phyloP scores from a whole-genome alignment of 37 sponge, comb jelly and placozoan genomes.

The Chondrilla cf. caribensis region DNA sequence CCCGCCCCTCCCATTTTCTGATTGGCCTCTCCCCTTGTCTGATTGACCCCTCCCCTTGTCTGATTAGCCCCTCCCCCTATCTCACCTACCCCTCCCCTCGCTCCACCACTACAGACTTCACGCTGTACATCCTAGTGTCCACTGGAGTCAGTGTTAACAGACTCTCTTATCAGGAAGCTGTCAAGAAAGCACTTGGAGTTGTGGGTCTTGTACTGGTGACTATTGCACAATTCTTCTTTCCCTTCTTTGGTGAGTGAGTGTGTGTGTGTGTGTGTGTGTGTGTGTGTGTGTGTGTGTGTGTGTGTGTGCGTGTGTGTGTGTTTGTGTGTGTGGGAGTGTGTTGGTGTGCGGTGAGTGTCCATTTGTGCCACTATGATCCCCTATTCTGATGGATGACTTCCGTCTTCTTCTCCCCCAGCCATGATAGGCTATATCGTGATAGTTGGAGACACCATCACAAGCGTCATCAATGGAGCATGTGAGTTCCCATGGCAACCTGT shows the following conservation, averaged over 20 bases:
- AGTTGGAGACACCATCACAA: slow-evolving; percentile 54
- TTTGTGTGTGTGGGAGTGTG: not conserved
- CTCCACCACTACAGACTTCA: slow-evolving; percentile 5
- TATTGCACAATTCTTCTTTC: slow-evolving; percentile 44
- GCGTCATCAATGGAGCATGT: slow-evolving; percentile 39
- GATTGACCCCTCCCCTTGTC: not conserved
- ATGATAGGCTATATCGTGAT: slow-evolving; percentile 62
- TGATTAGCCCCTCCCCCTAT: not conserved
- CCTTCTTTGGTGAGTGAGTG: slow-evolving; percentile 54
- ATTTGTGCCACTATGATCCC: not conserved
- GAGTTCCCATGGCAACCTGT: not conserved
- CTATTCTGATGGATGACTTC: slow-evolving; percentile 5
- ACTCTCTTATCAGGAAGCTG: slow-evolving; percentile 41
- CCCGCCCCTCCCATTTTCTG: slow-evolving; percentile 11
- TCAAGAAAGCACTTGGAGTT: slow-evolving; percentile 52
- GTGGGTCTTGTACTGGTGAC: slow-evolving; percentile 42
- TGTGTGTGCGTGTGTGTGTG: slow-evolving; percentile 7
- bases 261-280: slow-evolving; percentile 11
- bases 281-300: not conserved
- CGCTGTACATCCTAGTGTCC: not conserved
- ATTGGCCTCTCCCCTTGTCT: slow-evolving; percentile 35
- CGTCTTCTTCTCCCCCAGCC: slow-evolving; percentile 7
- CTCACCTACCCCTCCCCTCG: not conserved
- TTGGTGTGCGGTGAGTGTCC: slow-evolving; percentile 12
- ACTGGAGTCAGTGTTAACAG: not conserved